Percentiles rank a stretch among this genome's conserved stretches.
Conservation (phyloP, 2,888 invertebrate species). For the Drosophila pseudotalamancana region DNA sequence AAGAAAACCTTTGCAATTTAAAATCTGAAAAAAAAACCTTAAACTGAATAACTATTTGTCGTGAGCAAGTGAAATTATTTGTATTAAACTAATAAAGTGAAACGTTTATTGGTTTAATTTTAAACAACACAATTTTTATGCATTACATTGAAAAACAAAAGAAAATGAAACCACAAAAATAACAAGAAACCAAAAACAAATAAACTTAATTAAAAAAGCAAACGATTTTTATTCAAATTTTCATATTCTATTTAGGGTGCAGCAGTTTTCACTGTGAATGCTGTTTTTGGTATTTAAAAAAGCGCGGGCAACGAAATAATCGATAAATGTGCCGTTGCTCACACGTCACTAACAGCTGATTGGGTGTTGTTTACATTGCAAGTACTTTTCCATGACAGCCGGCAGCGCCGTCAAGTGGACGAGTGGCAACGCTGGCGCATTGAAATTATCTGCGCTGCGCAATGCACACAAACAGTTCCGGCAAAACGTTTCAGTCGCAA, state of each 20-base stretch:
- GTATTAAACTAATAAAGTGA: slow-evolving; percentile 72
- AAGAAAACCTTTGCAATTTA: slow-evolving; percentile 56
- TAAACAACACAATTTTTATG: slow-evolving; percentile 69
- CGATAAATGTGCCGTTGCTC: slow-evolving; percentile 2
- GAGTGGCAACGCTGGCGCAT: slow-evolving; percentile 42
- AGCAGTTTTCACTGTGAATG: neutral
- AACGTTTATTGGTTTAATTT: slow-evolving; percentile 75
- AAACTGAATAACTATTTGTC: slow-evolving; percentile 56
- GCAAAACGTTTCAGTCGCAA: slow-evolving; percentile 53
- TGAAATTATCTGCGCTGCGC: slow-evolving; percentile 46
- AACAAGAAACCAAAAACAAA: slow-evolving; percentile 38
- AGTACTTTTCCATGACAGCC: slow-evolving; percentile 9
- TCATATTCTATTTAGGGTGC: neutral
- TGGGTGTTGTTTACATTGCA: neutral
- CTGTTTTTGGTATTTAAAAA: neutral
- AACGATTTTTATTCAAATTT: neutral
- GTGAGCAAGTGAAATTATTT: slow-evolving; percentile 65
- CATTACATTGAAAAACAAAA: slow-evolving; percentile 62
- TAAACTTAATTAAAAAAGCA: slow-evolving; percentile 52
- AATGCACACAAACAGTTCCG: slow-evolving; percentile 37
- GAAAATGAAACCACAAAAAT: slow-evolving; percentile 43
- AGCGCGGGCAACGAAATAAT: neutral
- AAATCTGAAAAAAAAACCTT: slow-evolving; percentile 39
- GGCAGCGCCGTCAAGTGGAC: slow-evolving; percentile 19
- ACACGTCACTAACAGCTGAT: slow-evolving; percentile 26